Percentiles rank a stretch among this genome's conserved stretches.
Evolutionary conservation across 2,797 vertebrate species (phyloP).

Genomic region (Argyrosomus regius): DNA sequence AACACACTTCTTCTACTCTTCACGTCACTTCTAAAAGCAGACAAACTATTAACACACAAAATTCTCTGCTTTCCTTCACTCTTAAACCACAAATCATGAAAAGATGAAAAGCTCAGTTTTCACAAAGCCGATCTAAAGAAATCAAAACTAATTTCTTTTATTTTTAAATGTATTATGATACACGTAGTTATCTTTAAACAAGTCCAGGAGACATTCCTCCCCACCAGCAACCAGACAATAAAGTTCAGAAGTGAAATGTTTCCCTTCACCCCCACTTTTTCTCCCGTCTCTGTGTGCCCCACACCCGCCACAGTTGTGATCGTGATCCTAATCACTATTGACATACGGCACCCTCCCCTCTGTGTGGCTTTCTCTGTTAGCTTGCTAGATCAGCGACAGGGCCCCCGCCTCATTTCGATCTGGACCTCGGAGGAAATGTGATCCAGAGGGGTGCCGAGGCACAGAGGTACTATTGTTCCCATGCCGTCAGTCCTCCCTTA

Average conservation of each 20-base stretch:
- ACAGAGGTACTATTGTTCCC: constrained; percentile 94
- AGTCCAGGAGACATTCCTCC: constrained; percentile 65
- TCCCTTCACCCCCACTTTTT: constrained; percentile 26
- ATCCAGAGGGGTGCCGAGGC: constrained; percentile 89
- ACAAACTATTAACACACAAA: constrained; percentile 53
- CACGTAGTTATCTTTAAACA: constrained; percentile 48
- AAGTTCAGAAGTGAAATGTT: constrained; percentile 62
- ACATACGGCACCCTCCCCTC: constrained; percentile 93
- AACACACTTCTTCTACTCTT: constrained; percentile 26
- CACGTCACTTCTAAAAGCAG: constrained; percentile 38
- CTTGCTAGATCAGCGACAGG: constrained; percentile 89
- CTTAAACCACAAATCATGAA: constrained; percentile 13
- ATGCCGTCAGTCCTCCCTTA: constrained; percentile 77
- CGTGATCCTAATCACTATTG: constrained; percentile 89
- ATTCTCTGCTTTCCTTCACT: constrained; percentile 39
- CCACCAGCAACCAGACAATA: constrained; percentile 60
- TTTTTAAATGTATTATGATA: constrained; percentile 11
- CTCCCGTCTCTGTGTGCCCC: constrained; percentile 29
- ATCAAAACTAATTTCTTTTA: constrained; percentile 22
- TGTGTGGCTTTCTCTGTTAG: constrained; percentile 90
- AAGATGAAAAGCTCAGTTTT: constrained; percentile 30
- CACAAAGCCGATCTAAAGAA: constrained; percentile 18
- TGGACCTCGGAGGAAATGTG: constrained; percentile 91
- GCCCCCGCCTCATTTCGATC: constrained; percentile 81
- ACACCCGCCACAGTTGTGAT: constrained; percentile 67